Percentiles rank a stretch among this genome's conserved stretches.
Conservation (phyloP, 2,797 vertebrate species). For the Coregonus ussuriensis region DNA sequence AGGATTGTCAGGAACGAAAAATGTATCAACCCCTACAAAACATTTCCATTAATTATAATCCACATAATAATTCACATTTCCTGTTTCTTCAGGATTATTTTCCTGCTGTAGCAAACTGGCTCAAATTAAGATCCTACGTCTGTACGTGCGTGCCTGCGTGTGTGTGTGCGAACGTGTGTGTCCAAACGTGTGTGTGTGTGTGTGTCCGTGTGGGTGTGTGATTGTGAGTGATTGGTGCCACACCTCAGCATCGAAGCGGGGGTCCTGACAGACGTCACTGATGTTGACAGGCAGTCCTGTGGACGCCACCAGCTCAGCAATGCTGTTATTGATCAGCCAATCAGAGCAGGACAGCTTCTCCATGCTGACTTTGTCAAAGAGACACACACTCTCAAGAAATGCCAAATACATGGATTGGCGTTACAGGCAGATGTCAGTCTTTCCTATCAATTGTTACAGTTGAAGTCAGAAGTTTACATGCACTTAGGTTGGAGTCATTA, state of each 20-base stretch:
- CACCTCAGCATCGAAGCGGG: constrained; percentile 82
- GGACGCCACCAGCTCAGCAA: constrained; percentile 83
- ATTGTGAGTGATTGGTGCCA: constrained; percentile 11
- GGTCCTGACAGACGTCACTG: constrained; percentile 83
- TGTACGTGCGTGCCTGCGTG: too few relatives aligned
- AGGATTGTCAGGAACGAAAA: too few relatives aligned
- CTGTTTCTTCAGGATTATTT: too few relatives aligned
- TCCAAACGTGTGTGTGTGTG: constrained; percentile 17
- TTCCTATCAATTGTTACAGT: not conserved
- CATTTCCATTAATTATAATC: too few relatives aligned
- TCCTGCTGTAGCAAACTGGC: too few relatives aligned
- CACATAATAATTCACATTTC: too few relatives aligned
- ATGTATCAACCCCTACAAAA: too few relatives aligned
- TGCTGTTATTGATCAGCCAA: constrained; percentile 86
- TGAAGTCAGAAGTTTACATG: too few relatives aligned
- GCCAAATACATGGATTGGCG: not conserved
- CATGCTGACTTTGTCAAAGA: constrained; percentile 71
- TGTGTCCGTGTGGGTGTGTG: constrained; percentile 10
- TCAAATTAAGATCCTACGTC: too few relatives aligned
- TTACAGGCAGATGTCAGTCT: not conserved
- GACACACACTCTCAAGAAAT: constrained; percentile 35
- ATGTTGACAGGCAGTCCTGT: constrained; percentile 84
- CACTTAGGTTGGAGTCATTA: too few relatives aligned
- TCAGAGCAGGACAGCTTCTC: constrained; percentile 83
- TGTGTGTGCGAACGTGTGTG: not conserved